These are phyloP conservation scores for Campaea margaritaria DNA, from an alignment of 2,888 invertebrate genomes.

Conservation along the genomic window DNA sequence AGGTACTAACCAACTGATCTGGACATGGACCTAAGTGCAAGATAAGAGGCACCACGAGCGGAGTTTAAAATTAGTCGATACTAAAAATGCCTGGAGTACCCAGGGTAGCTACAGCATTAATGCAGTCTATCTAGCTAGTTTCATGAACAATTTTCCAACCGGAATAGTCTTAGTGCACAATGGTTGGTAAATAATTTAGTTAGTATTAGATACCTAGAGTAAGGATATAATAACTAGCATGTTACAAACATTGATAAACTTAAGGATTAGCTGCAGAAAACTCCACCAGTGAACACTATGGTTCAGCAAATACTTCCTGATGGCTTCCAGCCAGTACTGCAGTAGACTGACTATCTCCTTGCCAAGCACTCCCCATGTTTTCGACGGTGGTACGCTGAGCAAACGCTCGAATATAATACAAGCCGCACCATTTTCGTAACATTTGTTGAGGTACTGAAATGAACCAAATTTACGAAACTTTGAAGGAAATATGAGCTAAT, in stretches of 20 bases:
- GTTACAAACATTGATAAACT: conserved; percentile 59
- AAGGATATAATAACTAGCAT: not conserved
- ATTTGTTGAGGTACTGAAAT: conserved; percentile 70
- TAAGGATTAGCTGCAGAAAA: conserved; percentile 61
- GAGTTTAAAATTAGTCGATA: too few species aligned
- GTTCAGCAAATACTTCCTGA: conserved; percentile 61
- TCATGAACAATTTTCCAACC: too few species aligned
- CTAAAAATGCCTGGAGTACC: too few species aligned
- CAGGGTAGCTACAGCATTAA: too few species aligned
- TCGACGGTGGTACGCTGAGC: conserved; percentile 59
- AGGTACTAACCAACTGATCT: too few species aligned
- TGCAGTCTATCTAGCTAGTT: too few species aligned
- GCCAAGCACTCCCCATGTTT: conserved; percentile 64
- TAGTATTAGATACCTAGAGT: not conserved
- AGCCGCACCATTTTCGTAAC: conserved; percentile 64
- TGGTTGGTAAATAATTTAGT: too few species aligned
- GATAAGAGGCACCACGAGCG: too few species aligned
- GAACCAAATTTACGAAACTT: conserved; percentile 3
- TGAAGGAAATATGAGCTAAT: not conserved
- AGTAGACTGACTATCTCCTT: conserved; percentile 62
- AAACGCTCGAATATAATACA: conserved; percentile 60
- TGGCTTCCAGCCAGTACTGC: conserved; percentile 69
- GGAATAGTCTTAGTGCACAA: too few species aligned
- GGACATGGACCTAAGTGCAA: too few species aligned
- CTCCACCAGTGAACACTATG: conserved; percentile 67